A percentile compares a stretch with the other conserved stretches of the same genome.
Evolutionary conservation across 1,140 invertebrate genomes (phyloP).

Genomic region (Acyrthosiphon pisum): DNA sequence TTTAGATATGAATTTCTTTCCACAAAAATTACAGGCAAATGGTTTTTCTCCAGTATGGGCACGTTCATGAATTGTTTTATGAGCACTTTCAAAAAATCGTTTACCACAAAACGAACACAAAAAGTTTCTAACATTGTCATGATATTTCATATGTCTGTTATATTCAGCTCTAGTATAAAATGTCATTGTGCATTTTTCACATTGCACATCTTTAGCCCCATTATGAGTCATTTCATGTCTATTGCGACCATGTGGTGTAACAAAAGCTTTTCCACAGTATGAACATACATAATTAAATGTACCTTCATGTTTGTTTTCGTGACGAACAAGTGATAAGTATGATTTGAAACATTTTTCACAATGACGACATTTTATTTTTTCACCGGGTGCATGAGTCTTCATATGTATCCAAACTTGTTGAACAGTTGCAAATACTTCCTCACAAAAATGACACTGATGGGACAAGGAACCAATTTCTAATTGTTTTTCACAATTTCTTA

Average conservation of each 20-base stretch:
- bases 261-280: constrained; percentile 52
- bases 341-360: constrained; percentile 55
- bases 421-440: constrained; percentile 45
- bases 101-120: constrained; percentile 54
- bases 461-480: constrained; percentile 18
- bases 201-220: constrained; percentile 44
- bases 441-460: constrained; percentile 49
- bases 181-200: constrained; percentile 53
- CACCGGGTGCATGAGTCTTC: constrained; percentile 48
- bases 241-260: constrained; percentile 51
- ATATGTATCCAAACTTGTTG: constrained; percentile 55
- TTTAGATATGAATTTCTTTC: constrained; percentile 54
- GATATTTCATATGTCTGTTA: constrained; percentile 54
- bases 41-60: constrained; percentile 46
- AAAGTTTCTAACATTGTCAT: constrained; percentile 52
- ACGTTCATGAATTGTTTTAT: constrained; percentile 54
- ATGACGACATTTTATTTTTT: constrained; percentile 52
- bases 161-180: constrained; percentile 52
- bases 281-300: constrained; percentile 47
- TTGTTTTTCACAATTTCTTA: constrained; percentile 48
- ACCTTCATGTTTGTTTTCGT: constrained; percentile 53
- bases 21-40: constrained; percentile 55
- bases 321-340: constrained; percentile 47
- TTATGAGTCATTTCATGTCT: constrained; percentile 54
- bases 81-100: constrained; percentile 54